Percentiles rank a stretch among this genome's conserved stretches.
These are phyloP conservation scores for Drosophila micromelanica DNA, from an alignment of 1,140 invertebrate genomes.

Conservation along the genomic window DNA sequence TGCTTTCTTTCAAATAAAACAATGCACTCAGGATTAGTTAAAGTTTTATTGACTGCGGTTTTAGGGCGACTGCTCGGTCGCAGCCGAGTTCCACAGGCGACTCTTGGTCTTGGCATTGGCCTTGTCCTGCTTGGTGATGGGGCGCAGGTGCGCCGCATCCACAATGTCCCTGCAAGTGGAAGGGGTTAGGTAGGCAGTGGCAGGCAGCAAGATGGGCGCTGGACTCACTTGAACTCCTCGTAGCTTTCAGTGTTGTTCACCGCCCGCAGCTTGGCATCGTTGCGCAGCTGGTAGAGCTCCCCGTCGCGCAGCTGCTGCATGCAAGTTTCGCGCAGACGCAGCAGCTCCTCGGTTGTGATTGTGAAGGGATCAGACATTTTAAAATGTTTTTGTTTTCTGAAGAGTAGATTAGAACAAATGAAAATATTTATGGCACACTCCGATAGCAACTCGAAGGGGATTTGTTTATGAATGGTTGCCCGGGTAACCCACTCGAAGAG, in stretches of 20 bases:
- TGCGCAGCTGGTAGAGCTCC: constrained; percentile 86
- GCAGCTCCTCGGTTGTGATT: constrained; percentile 72
- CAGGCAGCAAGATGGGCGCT: no score
- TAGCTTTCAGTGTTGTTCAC: constrained; percentile 86
- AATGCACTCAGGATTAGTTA: background rate
- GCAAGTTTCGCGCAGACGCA: constrained; percentile 56
- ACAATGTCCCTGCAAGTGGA: constrained; percentile 82
- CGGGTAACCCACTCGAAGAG: constrained; percentile 36
- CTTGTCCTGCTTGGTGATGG: constrained; percentile 84
- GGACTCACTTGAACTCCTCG: constrained; percentile 86
- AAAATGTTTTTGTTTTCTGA: background rate
- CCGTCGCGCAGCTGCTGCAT: constrained; percentile 78
- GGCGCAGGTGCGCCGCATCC: constrained; percentile 85
- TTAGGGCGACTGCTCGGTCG: constrained; percentile 32
- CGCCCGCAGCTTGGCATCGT: constrained; percentile 87
- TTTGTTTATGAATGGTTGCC: constrained; percentile 62
- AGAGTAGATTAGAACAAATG: background rate
- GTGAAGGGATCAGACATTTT: constrained; percentile 41
- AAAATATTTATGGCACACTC: constrained; percentile 7
- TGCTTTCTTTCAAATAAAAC: background rate
- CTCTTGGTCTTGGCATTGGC: constrained; percentile 72
- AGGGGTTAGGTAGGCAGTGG: background rate
- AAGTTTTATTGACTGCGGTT: constrained; percentile 46
- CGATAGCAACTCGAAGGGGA: constrained; percentile 3
- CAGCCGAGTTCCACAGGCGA: constrained; percentile 79